Evolutionary conservation across 2,113 vertebrate genomes (phyloP).

Genomic region (Danio rerio): GRCz12tu NC_133183.1:49399001-49399500

Average conservation of each 20-base stretch:
- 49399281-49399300: background rate
- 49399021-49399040: background rate
- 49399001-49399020: constrained; percentile 12
- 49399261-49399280: background rate
- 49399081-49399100: background rate
- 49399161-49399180: background rate
- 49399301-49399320: background rate
- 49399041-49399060: background rate
- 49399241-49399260: background rate
- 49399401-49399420: too few species aligned
- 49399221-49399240: too few species aligned
- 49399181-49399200: background rate
- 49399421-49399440: too few species aligned
- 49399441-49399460: background rate
- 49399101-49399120: background rate
- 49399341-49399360: too few species aligned
- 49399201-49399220: background rate
- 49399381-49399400: too few species aligned
- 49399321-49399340: background rate
- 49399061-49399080: background rate
- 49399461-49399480: background rate
- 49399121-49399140: background rate
- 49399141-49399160: background rate
- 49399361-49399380: too few species aligned
- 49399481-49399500: background rate